Percentiles rank a stretch among this genome's conserved stretches.
phyloP scores from a whole-genome alignment of 2,888 invertebrate species.

The Luperina nickerlii region DNA sequence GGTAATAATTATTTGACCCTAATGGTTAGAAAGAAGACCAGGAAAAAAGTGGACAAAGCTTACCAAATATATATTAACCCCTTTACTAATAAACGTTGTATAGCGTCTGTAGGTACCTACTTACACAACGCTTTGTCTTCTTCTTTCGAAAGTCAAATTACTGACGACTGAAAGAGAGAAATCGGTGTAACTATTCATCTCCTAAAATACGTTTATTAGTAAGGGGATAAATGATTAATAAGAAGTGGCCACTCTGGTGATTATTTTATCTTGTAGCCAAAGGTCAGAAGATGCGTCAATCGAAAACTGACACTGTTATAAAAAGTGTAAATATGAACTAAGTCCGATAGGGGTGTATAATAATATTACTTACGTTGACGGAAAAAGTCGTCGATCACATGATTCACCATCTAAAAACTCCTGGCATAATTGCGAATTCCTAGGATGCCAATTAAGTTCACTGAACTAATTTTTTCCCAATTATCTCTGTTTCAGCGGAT shows the following conservation, averaged over 20 bases:
- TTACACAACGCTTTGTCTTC: too few species aligned
- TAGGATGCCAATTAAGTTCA: neutral
- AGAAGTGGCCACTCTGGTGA: constrained; percentile 1
- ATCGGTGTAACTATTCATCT: too few species aligned
- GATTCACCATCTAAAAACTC: constrained; percentile 4
- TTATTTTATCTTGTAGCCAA: constrained; percentile 33
- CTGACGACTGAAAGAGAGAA: too few species aligned
- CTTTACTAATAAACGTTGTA: too few species aligned
- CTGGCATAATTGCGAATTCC: neutral
- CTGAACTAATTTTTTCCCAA: neutral
- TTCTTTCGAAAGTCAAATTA: too few species aligned
- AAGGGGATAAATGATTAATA: neutral
- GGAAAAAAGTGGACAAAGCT: neutral
- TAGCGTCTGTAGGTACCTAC: too few species aligned
- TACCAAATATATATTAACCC: neutral
- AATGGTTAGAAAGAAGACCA: neutral
- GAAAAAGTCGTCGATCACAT: constrained; percentile 20
- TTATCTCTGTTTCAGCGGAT: constrained; percentile 76
- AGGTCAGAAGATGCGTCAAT: constrained; percentile 42
- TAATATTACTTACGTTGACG: constrained; percentile 30
- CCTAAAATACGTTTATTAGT: too few species aligned
- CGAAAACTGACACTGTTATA: constrained; percentile 14
- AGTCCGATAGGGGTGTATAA: neutral
- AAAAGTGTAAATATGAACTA: constrained; percentile 24
- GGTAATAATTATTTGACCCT: constrained; percentile 80